phyloP scores from a whole-genome alignment of 2,888 invertebrate genomes.

The Cheilosia variabilis region DNA sequence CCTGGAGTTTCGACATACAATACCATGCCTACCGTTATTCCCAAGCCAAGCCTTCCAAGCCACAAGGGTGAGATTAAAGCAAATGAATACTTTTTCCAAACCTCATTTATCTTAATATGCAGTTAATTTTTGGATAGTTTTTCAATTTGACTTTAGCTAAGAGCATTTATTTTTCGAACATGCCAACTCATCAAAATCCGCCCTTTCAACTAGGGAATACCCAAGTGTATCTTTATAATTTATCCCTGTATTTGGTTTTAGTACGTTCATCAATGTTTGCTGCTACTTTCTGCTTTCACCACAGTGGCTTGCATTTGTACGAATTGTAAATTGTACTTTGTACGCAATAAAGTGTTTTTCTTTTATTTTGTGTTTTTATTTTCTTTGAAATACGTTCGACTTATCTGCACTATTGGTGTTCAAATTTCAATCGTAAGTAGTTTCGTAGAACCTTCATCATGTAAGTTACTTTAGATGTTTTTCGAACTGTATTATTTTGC shows the following conservation, averaged over 20 bases:
- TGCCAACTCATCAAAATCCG: constrained; percentile 20
- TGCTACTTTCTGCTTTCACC: constrained; percentile 50
- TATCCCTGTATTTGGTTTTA: constrained; percentile 18
- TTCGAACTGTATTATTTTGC: neutral
- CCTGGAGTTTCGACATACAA: constrained; percentile 50
- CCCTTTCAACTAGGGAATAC: constrained; percentile 10
- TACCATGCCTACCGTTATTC: constrained; percentile 25
- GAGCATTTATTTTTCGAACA: constrained; percentile 33
- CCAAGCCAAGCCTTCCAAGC: constrained; percentile 40
- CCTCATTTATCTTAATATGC: constrained; percentile 39
- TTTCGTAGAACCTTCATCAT: constrained; percentile 6
- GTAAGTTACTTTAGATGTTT: neutral
- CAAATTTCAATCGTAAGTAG: too few relatives aligned
- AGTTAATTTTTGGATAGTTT: constrained; percentile 51
- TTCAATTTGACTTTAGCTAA: constrained; percentile 50
- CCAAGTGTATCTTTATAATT: constrained; percentile 21
- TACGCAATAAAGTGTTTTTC: neutral
- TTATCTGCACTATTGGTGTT: constrained; percentile 6
- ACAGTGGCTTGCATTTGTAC: constrained; percentile 16
- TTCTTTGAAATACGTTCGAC: neutral
- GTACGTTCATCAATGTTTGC: constrained; percentile 13
- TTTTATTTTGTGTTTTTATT: neutral
- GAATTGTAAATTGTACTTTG: constrained; percentile 4
- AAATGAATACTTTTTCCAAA: constrained; percentile 37
- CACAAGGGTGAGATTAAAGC: constrained; percentile 60